Percentiles rank a stretch among this genome's conserved stretches.
Evolutionary conservation across 2,888 invertebrate species (phyloP).

Genomic region (Pimpla rufipes): DNA sequence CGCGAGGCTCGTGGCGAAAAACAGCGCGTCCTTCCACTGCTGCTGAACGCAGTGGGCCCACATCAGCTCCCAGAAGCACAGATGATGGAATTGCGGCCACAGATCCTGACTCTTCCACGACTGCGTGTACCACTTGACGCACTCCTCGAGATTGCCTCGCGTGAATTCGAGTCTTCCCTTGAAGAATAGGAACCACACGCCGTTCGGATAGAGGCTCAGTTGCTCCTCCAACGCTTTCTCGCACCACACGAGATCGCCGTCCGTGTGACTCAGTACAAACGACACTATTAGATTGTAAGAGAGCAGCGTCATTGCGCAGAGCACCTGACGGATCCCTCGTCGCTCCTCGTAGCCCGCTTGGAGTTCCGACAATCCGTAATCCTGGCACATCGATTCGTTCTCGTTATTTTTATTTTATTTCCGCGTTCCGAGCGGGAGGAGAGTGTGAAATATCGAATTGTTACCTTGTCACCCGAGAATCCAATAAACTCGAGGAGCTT

Average conservation of each 20-base stretch:
- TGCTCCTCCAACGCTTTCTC: conserved; percentile 91
- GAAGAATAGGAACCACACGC: conserved; percentile 97
- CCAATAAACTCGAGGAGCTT: conserved; percentile 97
- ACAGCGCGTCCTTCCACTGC: conserved; percentile 92
- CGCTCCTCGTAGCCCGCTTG: conserved; percentile 90
- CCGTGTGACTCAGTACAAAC: conserved; percentile 92
- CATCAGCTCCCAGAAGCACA: conserved; percentile 97
- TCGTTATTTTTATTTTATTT: conserved; percentile 2
- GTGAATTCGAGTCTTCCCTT: conserved; percentile 94
- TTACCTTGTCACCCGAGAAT: conserved; percentile 94
- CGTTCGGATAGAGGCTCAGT: conserved; percentile 91
- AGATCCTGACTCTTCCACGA: conserved; percentile 93
- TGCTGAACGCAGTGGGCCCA: conserved; percentile 93
- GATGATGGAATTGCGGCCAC: conserved; percentile 96
- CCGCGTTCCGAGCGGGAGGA: neutral
- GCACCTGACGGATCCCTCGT: conserved; percentile 92
- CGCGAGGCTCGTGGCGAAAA: conserved; percentile 90
- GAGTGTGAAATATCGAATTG: neutral
- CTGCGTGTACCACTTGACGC: conserved; percentile 91
- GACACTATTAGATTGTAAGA: conserved; percentile 95
- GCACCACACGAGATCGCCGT: conserved; percentile 92
- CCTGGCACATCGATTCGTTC: too few relatives aligned
- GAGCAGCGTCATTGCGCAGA: conserved; percentile 94
- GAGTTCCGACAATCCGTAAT: conserved; percentile 91
- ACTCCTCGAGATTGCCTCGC: conserved; percentile 90